These are phyloP conservation scores for Phrynocephalus vlangalii DNA, from an alignment of 2,797 vertebrate genomes.

Conservation along the genomic window DNA sequence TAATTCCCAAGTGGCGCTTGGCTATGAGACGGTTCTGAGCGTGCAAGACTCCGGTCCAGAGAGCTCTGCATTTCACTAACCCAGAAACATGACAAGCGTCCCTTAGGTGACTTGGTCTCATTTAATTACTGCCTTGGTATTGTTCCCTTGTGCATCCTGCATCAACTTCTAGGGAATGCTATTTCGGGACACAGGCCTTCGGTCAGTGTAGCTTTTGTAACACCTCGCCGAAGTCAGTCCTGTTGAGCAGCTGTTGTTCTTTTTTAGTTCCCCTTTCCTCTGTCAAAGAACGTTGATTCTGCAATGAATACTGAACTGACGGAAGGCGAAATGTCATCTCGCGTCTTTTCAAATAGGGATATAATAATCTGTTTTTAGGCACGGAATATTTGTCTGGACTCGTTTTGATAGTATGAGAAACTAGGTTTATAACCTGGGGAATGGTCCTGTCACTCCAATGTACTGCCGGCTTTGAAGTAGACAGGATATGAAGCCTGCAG, in stretches of 20 bases:
- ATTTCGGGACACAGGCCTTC: not conserved
- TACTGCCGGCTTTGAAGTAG: not conserved
- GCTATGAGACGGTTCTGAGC: too few relatives aligned
- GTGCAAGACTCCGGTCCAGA: too few relatives aligned
- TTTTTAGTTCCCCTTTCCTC: too few relatives aligned
- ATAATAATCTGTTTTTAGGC: not conserved
- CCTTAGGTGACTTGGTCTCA: not conserved
- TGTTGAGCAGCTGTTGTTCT: not conserved
- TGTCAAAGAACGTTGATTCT: not conserved
- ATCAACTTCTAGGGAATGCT: not conserved
- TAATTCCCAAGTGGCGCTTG: accelerated
- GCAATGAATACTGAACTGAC: not conserved
- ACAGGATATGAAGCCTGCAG: not conserved
- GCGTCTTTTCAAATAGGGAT: not conserved
- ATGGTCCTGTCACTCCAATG: not conserved
- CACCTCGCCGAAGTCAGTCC: not conserved
- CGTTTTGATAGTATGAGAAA: not conserved
- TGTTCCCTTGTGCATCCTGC: not conserved
- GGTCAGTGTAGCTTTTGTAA: not conserved
- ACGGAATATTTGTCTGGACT: not conserved
- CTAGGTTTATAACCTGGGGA: not conserved
- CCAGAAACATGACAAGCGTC: too few relatives aligned
- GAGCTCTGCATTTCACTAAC: too few relatives aligned
- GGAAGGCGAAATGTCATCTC: not conserved
- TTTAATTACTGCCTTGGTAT: not conserved